Evolutionary conservation across 2,888 invertebrate species (phyloP).

Genomic region (Drosophila recens): DNA sequence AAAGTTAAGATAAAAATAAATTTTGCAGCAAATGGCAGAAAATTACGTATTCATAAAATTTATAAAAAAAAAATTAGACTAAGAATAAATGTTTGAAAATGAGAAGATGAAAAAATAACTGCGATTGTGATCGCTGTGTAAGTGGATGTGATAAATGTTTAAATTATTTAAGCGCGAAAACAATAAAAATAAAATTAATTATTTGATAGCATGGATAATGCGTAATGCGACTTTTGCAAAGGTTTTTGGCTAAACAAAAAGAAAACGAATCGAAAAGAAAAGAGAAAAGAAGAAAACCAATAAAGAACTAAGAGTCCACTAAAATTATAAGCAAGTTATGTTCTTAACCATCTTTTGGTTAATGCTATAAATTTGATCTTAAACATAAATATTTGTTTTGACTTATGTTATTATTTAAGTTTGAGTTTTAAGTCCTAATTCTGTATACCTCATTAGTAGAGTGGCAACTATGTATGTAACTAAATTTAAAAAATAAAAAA

Average conservation of each 20-base stretch:
- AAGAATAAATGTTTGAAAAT: constrained; percentile 53
- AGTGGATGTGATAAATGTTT: constrained; percentile 85
- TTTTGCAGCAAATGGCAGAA: constrained; percentile 59
- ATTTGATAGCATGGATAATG: constrained; percentile 59
- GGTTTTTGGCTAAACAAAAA: constrained; percentile 55
- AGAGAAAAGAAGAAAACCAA: constrained; percentile 42
- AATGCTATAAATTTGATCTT: constrained; percentile 58
- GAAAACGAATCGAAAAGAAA: constrained; percentile 8
- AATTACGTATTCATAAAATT: constrained; percentile 63
- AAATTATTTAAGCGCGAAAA: constrained; percentile 77
- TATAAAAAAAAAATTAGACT: constrained; percentile 42
- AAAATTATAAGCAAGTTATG: constrained; percentile 64
- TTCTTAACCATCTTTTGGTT: constrained; percentile 55
- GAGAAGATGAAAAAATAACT: constrained; percentile 63
- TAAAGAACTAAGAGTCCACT: constrained; percentile 65
- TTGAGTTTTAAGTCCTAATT: constrained; percentile 65
- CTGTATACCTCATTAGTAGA: constrained; percentile 75
- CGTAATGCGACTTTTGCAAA: constrained; percentile 70
- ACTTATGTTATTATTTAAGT: constrained; percentile 62
- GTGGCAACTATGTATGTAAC: constrained; percentile 59
- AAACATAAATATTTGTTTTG: constrained; percentile 45
- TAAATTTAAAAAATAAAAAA: constrained; percentile 38
- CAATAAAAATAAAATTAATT: constrained; percentile 56
- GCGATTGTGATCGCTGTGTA: constrained; percentile 82
- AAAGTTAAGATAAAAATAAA: constrained; percentile 44